Conservation (phyloP, 2,888 invertebrate species). For the Phasia obesa region DNA sequence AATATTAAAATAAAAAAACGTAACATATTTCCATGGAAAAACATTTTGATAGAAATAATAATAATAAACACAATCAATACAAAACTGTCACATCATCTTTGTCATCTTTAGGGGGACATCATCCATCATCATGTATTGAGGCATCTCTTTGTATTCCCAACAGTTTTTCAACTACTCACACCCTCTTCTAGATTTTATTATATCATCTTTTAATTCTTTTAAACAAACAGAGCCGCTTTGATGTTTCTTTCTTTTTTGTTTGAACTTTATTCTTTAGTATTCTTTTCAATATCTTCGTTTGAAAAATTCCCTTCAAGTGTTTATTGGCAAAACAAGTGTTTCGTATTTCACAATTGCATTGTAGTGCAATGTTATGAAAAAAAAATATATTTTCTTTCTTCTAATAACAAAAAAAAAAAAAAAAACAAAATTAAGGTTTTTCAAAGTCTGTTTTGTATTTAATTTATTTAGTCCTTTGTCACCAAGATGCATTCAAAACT, state of each 20-base stretch:
- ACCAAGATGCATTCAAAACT: slow-evolving; percentile 39
- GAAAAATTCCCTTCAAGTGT: slow-evolving; percentile 48
- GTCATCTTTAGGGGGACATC: slow-evolving; percentile 37
- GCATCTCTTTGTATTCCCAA: slow-evolving; percentile 10
- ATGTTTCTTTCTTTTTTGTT: slow-evolving; percentile 37
- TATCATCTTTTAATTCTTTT: slow-evolving; percentile 1
- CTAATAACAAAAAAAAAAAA: slow-evolving; percentile 6
- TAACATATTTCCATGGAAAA: background rate
- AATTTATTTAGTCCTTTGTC: slow-evolving; percentile 14
- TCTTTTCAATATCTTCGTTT: slow-evolving; percentile 24
- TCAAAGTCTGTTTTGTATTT: background rate
- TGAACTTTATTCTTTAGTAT: slow-evolving; percentile 8
- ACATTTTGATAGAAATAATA: slow-evolving; percentile 19
- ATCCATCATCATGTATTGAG: slow-evolving; percentile 20
- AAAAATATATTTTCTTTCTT: background rate
- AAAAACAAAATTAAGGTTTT: slow-evolving; percentile 7
- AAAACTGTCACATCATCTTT: slow-evolving; percentile 67
- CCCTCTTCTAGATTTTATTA: slow-evolving; percentile 33
- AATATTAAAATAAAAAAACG: background rate
- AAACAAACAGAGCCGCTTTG: slow-evolving; percentile 40
- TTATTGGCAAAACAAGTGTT: slow-evolving; percentile 66
- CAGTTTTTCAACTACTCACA: slow-evolving; percentile 32
- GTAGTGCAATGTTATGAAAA: slow-evolving; percentile 7
- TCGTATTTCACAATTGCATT: slow-evolving; percentile 62
- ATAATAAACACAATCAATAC: slow-evolving; percentile 25